These are phyloP conservation scores for Drosophila nr. medialis DNA, from an alignment of 2,888 invertebrate genomes.

Conservation along the genomic window DNA sequence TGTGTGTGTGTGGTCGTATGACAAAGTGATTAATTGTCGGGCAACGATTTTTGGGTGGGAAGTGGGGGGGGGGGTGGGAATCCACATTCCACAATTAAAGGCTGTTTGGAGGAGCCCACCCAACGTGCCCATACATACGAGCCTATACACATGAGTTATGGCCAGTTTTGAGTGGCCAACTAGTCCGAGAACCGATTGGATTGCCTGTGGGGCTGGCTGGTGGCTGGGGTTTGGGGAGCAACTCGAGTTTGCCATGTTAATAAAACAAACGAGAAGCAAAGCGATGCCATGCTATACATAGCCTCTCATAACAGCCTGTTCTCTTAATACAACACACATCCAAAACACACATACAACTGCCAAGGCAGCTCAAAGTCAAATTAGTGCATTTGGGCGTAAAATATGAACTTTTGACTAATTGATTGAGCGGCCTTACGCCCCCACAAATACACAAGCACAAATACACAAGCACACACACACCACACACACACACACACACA, in stretches of 20 bases:
- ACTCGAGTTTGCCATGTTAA: constrained; percentile 50
- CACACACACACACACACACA: constrained; percentile 1
- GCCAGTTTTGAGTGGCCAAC: constrained; percentile 47
- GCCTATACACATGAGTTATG: constrained; percentile 46
- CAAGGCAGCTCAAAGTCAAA: constrained; percentile 60
- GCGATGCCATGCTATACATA: constrained; percentile 11
- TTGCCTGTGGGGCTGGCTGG: neutral
- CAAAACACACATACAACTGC: neutral
- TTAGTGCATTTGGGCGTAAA: constrained; percentile 52
- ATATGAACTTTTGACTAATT: constrained; percentile 65
- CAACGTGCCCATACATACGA: neutral
- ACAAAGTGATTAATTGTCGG: constrained; percentile 72
- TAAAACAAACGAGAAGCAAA: constrained; percentile 48
- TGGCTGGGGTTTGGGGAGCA: neutral
- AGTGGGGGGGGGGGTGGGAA: neutral
- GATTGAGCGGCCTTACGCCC: constrained; percentile 54
- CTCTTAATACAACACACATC: constrained; percentile 2
- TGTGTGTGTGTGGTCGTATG: constrained; percentile 40
- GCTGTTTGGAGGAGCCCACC: constrained; percentile 21
- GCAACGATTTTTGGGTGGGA: constrained; percentile 5
- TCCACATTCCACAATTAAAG: constrained; percentile 27
- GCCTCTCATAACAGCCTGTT: constrained; percentile 1
- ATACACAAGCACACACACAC: constrained; percentile 1
- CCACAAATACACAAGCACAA: constrained; percentile 1
- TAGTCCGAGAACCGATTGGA: constrained; percentile 16